These are phyloP conservation scores for Antheraea mylitta DNA, from an alignment of 1,140 invertebrate genomes.

Conservation along the genomic window DNA sequence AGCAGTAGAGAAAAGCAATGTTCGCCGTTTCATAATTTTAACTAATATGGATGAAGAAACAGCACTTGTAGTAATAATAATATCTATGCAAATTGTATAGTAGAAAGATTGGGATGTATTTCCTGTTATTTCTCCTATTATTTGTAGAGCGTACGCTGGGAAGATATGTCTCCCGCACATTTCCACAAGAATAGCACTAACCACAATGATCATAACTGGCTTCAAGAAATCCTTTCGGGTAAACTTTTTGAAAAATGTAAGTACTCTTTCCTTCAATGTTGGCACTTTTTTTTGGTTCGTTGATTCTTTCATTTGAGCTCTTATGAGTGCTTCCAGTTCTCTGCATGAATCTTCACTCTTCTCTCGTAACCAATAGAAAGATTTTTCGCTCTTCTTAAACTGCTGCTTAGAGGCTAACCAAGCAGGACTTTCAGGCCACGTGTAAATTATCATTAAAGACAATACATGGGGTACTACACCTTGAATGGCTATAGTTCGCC, in stretches of 20 bases:
- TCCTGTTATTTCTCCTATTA: conserved; percentile 48
- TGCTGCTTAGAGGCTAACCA: conserved; percentile 37
- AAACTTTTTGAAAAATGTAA: conserved; percentile 48
- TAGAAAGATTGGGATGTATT: conserved; percentile 46
- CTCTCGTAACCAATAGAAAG: conserved; percentile 56
- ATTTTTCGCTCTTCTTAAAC: conserved; percentile 38
- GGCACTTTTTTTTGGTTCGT: conserved; percentile 2
- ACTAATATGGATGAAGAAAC: conserved; percentile 49
- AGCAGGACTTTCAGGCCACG: conserved; percentile 28
- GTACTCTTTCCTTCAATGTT: conserved; percentile 11
- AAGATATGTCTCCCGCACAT: conserved; percentile 57
- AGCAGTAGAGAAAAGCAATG: conserved; percentile 48
- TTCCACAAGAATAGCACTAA: conserved; percentile 45
- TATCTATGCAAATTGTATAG: conserved; percentile 54
- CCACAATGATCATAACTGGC: conserved; percentile 43
- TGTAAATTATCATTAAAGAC: conserved; percentile 34
- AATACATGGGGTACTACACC: conserved; percentile 33
- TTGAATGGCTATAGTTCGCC: conserved; percentile 48
- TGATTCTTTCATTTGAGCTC: conserved; percentile 40
- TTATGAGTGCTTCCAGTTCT: conserved; percentile 46
- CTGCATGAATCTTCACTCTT: conserved; percentile 26
- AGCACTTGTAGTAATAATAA: conserved; percentile 52
- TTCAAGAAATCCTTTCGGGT: conserved; percentile 51
- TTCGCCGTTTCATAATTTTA: conserved; percentile 49
- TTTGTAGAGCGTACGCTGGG: conserved; percentile 55